Evolutionary conservation across 64 coral and sea anemone species (phyloP), one percentile per base, ranked within the genome.

Genomic region (Hydrozoanthus tunicans): DNA sequence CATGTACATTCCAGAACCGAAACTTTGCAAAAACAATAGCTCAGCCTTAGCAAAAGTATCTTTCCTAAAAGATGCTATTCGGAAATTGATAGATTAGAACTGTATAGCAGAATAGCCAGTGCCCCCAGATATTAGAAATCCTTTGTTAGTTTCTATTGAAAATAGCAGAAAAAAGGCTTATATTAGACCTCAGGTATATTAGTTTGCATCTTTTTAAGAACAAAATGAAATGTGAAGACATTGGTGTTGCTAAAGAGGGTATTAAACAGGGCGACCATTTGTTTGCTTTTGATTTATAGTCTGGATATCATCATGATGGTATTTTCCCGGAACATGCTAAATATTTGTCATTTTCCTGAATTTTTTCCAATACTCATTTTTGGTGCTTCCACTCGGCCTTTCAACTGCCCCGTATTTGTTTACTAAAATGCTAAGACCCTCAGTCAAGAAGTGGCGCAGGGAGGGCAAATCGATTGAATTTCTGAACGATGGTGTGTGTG

Each of bases 261-360:
- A 20, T 93, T 3, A 85, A 64, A 9, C 91, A 71, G 5, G 81
- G 73, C 5, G 91, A 93, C 52, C 71, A 52, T 58, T 81, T 93
- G 92, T 81, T 89, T 93, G 13, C 92, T n/a, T 93, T 93, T 81
- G 92, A 93, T 11, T 80, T 89, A 7, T 89, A 89, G 27, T 93
- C 92, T 58, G 92, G 92, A 7, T 93, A 93, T 43, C 83, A 89
- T 60, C 92, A 89, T 43, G 32, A 89, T 7, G 92, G 73, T 27
- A 93, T 93, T 7, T 89, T 93, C 5, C 77, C 63, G 12, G 75
- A 79, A 8, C 82, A 80, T 43, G 32, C 32, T 43, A 43, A 43
- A 43, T 43, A 43, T 0, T 43, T 43, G 32, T 43, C 32, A 43
- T 64, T 92, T 74, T 64, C 71, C 4, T 92, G 73, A 82, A 58